Evolutionary conservation across 2,113 vertebrate species (phyloP).

Genomic region (Paedocypris sp.): DNA sequence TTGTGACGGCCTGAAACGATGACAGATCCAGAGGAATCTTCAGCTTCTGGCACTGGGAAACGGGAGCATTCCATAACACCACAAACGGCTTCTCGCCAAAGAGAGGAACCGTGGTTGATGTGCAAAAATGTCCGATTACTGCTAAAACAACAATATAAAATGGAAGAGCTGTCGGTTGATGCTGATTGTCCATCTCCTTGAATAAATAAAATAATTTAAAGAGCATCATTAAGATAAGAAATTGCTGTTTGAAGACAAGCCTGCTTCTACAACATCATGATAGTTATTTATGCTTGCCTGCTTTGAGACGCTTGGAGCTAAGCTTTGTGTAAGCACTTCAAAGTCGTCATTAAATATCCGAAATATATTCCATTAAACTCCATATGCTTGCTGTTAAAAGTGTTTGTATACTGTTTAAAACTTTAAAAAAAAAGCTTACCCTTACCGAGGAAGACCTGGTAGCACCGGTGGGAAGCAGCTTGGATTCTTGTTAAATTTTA

Average conservation of each 20-base stretch:
- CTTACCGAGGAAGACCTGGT: background rate
- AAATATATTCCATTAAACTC: too few relatives aligned
- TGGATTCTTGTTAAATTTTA: slow-evolving; percentile 11
- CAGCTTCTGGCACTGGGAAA: slow-evolving; percentile 52
- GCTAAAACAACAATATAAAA: slow-evolving; percentile 19
- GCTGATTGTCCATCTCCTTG: background rate
- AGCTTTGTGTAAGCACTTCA: too few relatives aligned
- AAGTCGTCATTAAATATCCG: too few relatives aligned
- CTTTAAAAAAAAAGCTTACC: background rate
- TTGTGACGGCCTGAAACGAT: slow-evolving; percentile 63
- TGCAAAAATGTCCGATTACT: slow-evolving; percentile 1
- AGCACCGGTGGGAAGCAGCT: background rate
- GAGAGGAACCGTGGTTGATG: slow-evolving; percentile 51
- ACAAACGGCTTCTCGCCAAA: slow-evolving; percentile 60
- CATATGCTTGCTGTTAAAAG: too few relatives aligned
- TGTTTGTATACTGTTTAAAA: too few relatives aligned
- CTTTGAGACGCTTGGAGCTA: too few relatives aligned
- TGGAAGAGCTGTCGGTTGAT: background rate
- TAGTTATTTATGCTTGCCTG: too few relatives aligned
- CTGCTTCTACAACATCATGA: too few relatives aligned
- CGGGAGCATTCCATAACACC: slow-evolving; percentile 75
- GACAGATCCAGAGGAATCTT: slow-evolving; percentile 61
- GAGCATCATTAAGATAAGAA: too few relatives aligned
- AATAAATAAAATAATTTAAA: too few relatives aligned
- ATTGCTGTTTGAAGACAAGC: too few relatives aligned